phyloP scores from a whole-genome alignment of 2,888 invertebrate species.

The Conistra vaccinii region DNA sequence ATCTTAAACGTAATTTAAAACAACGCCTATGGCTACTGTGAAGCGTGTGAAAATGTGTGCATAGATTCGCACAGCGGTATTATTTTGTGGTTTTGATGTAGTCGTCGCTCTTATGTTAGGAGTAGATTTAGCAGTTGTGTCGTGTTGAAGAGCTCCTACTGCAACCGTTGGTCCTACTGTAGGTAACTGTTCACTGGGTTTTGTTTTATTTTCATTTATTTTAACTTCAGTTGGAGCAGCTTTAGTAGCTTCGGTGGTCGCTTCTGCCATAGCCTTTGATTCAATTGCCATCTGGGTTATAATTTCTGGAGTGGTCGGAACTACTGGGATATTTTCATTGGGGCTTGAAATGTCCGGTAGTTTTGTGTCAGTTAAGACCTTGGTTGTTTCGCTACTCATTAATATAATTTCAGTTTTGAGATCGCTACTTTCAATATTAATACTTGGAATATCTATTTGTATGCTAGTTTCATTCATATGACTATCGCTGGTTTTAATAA shows the following conservation, averaged over 20 bases:
- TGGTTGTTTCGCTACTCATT: constrained; percentile 55
- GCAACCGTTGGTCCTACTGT: constrained; percentile 75
- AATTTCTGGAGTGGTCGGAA: constrained; percentile 30
- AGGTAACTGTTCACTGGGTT: constrained; percentile 71
- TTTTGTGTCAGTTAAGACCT: constrained; percentile 24
- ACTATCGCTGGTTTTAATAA: constrained; percentile 18
- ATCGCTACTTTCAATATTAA: constrained; percentile 42
- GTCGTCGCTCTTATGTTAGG: background rate
- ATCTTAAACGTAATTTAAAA: constrained; percentile 51
- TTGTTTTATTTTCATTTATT: constrained; percentile 38
- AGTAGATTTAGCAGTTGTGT: constrained; percentile 73
- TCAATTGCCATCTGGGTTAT: constrained; percentile 31
- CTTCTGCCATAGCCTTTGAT: constrained; percentile 35
- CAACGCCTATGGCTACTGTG: constrained; percentile 49
- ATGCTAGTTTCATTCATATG: constrained; percentile 45
- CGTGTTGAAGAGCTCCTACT: constrained; percentile 81
- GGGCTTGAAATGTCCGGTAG: constrained; percentile 8
- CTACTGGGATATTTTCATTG: constrained; percentile 13
- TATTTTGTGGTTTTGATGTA: constrained; percentile 61
- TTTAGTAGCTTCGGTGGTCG: constrained; percentile 43
- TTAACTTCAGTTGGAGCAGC: constrained; percentile 34
- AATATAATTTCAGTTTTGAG: constrained; percentile 64
- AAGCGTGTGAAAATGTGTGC: constrained; percentile 46
- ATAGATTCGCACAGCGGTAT: constrained; percentile 54
- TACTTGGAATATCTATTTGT: constrained; percentile 58